Base-by-base conservation (phyloP, 2,797 vertebrate species). In the Muraenolepis orangiensis region DNA sequence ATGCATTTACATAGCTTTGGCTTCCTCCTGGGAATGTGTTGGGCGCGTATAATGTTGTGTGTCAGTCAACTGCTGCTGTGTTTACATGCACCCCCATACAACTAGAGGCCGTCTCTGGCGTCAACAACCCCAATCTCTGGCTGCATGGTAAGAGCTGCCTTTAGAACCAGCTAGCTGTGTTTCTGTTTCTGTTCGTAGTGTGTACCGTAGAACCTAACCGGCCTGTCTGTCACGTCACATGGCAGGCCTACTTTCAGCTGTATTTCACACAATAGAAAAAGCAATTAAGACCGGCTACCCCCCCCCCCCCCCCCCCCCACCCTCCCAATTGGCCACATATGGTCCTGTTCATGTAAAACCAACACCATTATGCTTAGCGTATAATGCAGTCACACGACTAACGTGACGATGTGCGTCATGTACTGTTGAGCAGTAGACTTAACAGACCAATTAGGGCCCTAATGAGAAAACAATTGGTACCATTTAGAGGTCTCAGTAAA, bases 401-500 rank as follows among this genome's bases (percentile, higher is more conserved):
- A 68, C 71, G 81, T 80, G 72, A 80, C 66, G 77, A 76, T 80
- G 69, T 75, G 40, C 78, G 69, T 83, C 76, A 79, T 76, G 81
- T 76, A 72, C 67, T 80, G 78, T 85, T 86, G 88, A 88, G 46
- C 66, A 38, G 34, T 40, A 80, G 23, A 80, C 75, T 87, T 85
- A 81, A 88, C 81, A 70, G 86, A 86, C 77, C 88, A 88, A 89
- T 93, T 89, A 84, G n/a, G 12, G 73, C 69, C n/a, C n/a, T 85
- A 90, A 90, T 89, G 90, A 87, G 81, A 85, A 57, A 88, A 87
- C 88, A 85, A 91, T 90, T 90, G 70, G 40, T 78, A 79, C 86
- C 80, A 75, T 77, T 91, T 85, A 83, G 66, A 76, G 46, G 34
- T 80, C 82, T 80, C 78, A 87, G 83, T 88, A 86, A 87, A 89